phyloP scores from a whole-genome alignment of 2,888 invertebrate species.

The Galerucella nymphaeae region DNA sequence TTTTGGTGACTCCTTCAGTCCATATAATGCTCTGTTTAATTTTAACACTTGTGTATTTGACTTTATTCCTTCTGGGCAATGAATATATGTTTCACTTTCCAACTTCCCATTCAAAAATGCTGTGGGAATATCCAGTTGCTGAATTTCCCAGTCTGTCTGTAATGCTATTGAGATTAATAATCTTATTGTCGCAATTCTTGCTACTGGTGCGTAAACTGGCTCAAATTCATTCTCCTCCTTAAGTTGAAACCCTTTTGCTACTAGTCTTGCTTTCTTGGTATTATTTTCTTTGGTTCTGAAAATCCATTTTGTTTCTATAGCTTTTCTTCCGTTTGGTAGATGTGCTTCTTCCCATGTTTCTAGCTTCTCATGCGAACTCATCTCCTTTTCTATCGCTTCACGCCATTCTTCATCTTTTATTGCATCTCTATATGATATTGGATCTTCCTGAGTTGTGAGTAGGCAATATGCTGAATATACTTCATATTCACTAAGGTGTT shows the following conservation, averaged over 20 bases:
- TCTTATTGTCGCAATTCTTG: too few species aligned
- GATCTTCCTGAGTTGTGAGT: neutral
- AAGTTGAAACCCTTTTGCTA: slow-evolving; percentile 39
- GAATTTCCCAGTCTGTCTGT: slow-evolving; percentile 35
- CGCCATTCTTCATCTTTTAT: slow-evolving; percentile 15
- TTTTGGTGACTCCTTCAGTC: slow-evolving; percentile 38
- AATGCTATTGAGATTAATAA: slow-evolving; percentile 18
- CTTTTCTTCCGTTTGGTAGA: too few species aligned
- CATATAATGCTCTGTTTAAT: slow-evolving; percentile 40
- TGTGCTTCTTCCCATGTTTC: too few species aligned
- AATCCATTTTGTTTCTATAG: too few species aligned
- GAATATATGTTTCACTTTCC: slow-evolving; percentile 40
- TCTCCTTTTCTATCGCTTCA: slow-evolving; percentile 12
- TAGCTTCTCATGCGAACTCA: slow-evolving; percentile 10
- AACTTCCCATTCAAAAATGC: slow-evolving; percentile 44
- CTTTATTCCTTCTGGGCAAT: slow-evolving; percentile 34
- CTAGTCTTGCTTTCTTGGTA: slow-evolving; percentile 38
- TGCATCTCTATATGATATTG: slow-evolving; percentile 15
- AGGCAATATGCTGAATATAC: slow-evolving; percentile 36
- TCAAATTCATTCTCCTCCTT: too few species aligned
- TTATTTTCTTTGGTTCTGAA: too few species aligned
- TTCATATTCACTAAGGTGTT: slow-evolving; percentile 28
- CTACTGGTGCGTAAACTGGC: too few species aligned
- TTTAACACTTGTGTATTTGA: slow-evolving; percentile 28
- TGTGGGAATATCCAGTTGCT: too few species aligned